Evolutionary conservation across 1,140 invertebrate species (phyloP), one percentile per base, ranked within the genome.

Genomic region (Saccostrea echinata): DNA sequence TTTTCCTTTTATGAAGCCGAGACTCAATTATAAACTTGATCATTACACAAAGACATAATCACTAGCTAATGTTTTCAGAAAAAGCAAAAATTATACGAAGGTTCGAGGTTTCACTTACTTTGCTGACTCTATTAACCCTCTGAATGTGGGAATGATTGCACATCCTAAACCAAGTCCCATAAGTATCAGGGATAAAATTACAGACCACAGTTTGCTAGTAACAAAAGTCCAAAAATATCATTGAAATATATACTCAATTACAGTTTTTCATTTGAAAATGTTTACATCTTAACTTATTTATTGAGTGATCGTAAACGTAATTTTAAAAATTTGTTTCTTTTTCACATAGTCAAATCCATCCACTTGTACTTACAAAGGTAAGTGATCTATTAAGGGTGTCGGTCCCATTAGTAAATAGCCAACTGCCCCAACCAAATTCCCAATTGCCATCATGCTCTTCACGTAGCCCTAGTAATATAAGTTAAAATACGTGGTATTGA

Each of bases 391-490:
- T 0, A 92, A 57, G 16, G 90, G 89, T 16, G 91, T 84, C 24
- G 92, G 92, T 30, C 92, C 92, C n/a, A 93, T 51, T 30, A 93
- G 85, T 3, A 92, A 35, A 30, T 88, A 91, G 13, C 61, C 76
- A 16, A 88, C 27, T 3, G 61, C 80, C n/a, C 76, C 88, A 16
- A 92, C 18, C 2, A 91, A 33, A 81, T 86, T 90, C 9, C 92
- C 91, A 30, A 90, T 13, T 6, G 89, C 55, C 64, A 92, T 87
- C 85, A 91, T 86, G 3, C 87, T 84, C 16, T 85, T 88, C 16
- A 86, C 86, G 3, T 88, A 68, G 24, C 89, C 88, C 90, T 92
- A 87, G 43, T 43, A 9, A 43, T 8, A 43, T 9, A 43, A 43
- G n/a, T n/a, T n/a, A 43, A 43, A 2, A 43, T 43, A 43, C 9